Evolutionary conservation across 2,113 vertebrate species (phyloP).

Genomic region (Hydropotes inermis): DNA sequence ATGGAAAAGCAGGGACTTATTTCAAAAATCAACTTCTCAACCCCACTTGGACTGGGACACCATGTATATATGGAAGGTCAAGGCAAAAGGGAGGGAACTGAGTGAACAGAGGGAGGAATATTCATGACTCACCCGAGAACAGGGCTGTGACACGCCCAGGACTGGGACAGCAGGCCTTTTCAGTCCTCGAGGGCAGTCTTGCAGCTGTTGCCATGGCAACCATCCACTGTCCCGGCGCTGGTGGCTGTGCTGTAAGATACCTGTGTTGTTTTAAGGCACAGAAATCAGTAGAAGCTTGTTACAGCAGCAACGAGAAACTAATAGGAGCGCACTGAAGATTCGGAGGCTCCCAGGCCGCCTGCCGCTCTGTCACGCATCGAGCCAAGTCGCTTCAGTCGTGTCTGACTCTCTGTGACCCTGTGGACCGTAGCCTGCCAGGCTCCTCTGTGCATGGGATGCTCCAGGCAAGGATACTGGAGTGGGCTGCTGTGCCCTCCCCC

Average conservation of each 20-base stretch:
- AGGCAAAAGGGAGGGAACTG: neutral
- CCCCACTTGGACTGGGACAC: neutral
- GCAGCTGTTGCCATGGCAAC: neutral
- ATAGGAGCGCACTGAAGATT: accelerated
- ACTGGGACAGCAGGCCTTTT: neutral
- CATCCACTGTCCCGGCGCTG: accelerated
- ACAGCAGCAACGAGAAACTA: neutral
- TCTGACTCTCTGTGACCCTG: neutral
- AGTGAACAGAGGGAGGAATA: neutral
- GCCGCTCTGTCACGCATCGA: accelerated
- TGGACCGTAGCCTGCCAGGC: neutral
- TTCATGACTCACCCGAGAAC: neutral
- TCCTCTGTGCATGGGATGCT: neutral
- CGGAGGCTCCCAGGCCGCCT: accelerated
- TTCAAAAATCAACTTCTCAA: neutral
- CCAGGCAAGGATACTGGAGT: neutral
- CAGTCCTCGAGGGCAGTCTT: neutral
- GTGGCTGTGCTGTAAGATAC: neutral
- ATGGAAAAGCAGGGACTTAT: neutral
- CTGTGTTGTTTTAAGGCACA: neutral
- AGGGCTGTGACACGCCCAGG: neutral
- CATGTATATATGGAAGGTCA: neutral
- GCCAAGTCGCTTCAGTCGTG: accelerated
- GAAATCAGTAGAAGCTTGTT: accelerated
- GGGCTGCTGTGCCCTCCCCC: neutral